Percentiles rank a stretch among this genome's conserved stretches.
These are phyloP conservation scores for Euura lappo DNA, from an alignment of 1,140 invertebrate species.

Conservation along the genomic window DNA sequence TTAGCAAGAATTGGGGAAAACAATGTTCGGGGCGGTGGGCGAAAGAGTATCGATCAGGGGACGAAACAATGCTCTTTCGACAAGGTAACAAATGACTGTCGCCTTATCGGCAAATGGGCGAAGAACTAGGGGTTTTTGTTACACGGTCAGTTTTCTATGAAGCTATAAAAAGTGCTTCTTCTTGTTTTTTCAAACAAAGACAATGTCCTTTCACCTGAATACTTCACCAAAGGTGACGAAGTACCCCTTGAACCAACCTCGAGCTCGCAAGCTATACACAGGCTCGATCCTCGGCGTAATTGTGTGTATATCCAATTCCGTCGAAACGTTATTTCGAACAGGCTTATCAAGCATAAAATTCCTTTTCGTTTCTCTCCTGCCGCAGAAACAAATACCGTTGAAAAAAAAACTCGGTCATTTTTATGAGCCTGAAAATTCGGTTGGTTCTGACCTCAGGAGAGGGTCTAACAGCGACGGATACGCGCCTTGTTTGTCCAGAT, in stretches of 20 bases:
- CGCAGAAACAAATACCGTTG: background rate
- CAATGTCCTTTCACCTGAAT: background rate
- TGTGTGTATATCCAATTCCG: too few species aligned
- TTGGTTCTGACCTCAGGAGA: background rate
- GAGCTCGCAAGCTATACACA: too few species aligned
- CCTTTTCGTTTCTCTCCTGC: background rate
- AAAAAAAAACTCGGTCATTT: background rate
- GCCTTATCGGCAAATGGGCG: conserved; percentile 37
- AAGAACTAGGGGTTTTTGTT: conserved; percentile 17
- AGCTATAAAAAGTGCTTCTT: conserved; percentile 4
- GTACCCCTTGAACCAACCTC: background rate
- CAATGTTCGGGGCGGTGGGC: conserved; percentile 6
- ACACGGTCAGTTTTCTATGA: conserved; percentile 38
- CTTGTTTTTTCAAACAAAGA: background rate
- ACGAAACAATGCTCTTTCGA: conserved; percentile 47
- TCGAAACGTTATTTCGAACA: too few species aligned
- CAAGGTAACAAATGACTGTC: conserved; percentile 48
- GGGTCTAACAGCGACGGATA: background rate
- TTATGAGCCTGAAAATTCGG: background rate
- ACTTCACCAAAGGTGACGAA: conserved; percentile 6
- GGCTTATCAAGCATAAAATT: too few species aligned
- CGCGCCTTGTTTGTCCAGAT: background rate
- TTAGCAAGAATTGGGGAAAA: conserved; percentile 24
- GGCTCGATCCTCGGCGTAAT: too few species aligned
- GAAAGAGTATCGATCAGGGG: conserved; percentile 39